Evolutionary conservation across 2,888 invertebrate species (phyloP), one percentile per base, ranked within the genome.

Genomic region (Dryomyza anilis): DNA sequence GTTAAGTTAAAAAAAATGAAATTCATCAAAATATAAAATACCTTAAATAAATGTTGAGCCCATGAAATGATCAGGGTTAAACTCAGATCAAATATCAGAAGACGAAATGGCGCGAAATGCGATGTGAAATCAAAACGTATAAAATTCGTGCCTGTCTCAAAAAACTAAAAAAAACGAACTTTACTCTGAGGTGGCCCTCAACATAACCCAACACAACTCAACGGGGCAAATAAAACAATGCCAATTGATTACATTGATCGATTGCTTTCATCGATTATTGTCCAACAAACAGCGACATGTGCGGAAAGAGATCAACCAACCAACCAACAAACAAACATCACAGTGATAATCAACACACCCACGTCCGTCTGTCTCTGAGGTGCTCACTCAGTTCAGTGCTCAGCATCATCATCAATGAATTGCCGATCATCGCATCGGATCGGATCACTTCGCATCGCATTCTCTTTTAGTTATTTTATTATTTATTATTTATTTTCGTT

Each of bases 191-290:
- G 60, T 19, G 30, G 48, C 30, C 39, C 27, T 10, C 16, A 23
- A 16, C 29, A 25, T 14, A 30, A 56, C 7, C 29, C 33, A 33
- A 30, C 33, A 27, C 36, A 39, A 27, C 25, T 61, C 61, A 39
- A 39, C 52, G 61, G 61, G 61, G 50, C 30, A 69, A 70, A 63
- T 68, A 69, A 64, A 72, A 72, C 72, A 72, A 72, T 72, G 70
- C 72, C 71, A 72, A 72, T 72, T 72, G 71, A 72, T 72, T 72
- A 70, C 70, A 71, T 71, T 79, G 79, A 79, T 79, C 77, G 80
- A 79, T 79, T 76, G 78, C 77, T 80, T 79, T 80, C 78, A 79
- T 76, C 79, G 79, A 77, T 80, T 80, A 79, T 78, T 73, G 78
- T 77, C 71, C 74, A 74, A 71, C 76, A 46, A 59, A 19, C 53